Conservation (phyloP, 1,140 invertebrate genomes). For the Panulirus ornatus region DNA sequence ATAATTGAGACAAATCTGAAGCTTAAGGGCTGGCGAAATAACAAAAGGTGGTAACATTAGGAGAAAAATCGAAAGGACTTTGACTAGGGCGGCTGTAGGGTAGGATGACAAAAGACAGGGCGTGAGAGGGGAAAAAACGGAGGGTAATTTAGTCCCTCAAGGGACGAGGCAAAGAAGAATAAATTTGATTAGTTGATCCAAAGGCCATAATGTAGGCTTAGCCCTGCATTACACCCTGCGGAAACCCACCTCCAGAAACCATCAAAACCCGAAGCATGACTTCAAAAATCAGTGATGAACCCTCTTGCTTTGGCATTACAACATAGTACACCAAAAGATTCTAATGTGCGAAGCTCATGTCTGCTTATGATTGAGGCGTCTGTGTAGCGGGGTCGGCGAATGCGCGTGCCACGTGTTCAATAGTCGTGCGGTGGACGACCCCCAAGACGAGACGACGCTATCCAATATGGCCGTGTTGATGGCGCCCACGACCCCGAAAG, state of each 20-base stretch:
- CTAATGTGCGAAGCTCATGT: not conserved
- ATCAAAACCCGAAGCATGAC: no score
- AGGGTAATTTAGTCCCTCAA: constrained; percentile 56
- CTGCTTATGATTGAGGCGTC: not conserved
- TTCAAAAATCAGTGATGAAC: no score
- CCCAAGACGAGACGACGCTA: not conserved
- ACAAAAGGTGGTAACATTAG: no score
- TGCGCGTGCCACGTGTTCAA: constrained; percentile 28
- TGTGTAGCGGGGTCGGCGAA: not conserved
- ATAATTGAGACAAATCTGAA: not conserved
- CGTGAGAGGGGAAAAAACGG: constrained; percentile 46
- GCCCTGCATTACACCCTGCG: no score
- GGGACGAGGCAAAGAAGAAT: constrained; percentile 55
- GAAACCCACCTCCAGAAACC: no score
- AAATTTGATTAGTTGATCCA: constrained; percentile 64
- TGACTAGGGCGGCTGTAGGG: not conserved
- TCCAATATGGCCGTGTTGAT: not conserved
- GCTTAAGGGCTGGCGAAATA: not conserved
- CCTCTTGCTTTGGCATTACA: no score
- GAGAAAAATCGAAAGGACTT: not conserved
- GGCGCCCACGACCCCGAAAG: no score
- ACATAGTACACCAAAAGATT: not conserved
- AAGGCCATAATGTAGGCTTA: constrained; percentile 37
- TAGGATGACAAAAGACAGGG: constrained; percentile 44
- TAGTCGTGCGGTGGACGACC: not conserved